These are phyloP conservation scores for Setipinna tenuifilis DNA, from an alignment of 2,797 vertebrate species.

Conservation along the genomic window DNA sequence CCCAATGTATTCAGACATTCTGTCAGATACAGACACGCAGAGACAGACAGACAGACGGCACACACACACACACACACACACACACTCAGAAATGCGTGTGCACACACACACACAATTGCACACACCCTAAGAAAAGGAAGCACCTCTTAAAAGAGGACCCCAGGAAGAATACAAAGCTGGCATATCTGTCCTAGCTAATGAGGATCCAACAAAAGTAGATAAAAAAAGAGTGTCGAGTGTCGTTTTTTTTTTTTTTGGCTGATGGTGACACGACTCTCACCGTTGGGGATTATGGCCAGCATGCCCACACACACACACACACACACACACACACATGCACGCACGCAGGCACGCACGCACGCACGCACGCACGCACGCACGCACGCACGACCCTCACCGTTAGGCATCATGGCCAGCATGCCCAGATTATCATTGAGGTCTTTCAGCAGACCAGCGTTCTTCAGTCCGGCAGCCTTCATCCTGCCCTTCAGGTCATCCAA, in stretches of 20 bases:
- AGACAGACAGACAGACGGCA: neutral
- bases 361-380: neutral
- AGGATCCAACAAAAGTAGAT: too few species aligned
- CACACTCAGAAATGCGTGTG: too few species aligned
- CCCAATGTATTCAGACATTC: neutral
- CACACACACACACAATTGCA: too few species aligned
- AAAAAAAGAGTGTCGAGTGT: too few species aligned
- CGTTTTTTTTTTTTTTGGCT: too few species aligned
- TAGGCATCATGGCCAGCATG: slow-evolving; percentile 86
- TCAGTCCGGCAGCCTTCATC: slow-evolving; percentile 81
- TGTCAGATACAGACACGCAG: neutral
- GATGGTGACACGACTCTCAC: too few species aligned
- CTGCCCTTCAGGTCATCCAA: slow-evolving; percentile 79
- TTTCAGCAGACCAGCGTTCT: slow-evolving; percentile 82
- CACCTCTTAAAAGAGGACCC: too few species aligned
- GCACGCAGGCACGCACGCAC: neutral
- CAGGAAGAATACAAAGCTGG: too few species aligned
- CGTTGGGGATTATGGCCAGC: too few species aligned
- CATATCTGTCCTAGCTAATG: too few species aligned
- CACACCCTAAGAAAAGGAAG: too few species aligned
- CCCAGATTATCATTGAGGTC: slow-evolving; percentile 86
- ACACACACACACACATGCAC: neutral
- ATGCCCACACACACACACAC: neutral
- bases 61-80: too few species aligned
- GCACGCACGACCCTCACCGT: slow-evolving; percentile 72